Conservation (phyloP, 1,140 invertebrate genomes). For the Pseudomyrmex concolor region DNA sequence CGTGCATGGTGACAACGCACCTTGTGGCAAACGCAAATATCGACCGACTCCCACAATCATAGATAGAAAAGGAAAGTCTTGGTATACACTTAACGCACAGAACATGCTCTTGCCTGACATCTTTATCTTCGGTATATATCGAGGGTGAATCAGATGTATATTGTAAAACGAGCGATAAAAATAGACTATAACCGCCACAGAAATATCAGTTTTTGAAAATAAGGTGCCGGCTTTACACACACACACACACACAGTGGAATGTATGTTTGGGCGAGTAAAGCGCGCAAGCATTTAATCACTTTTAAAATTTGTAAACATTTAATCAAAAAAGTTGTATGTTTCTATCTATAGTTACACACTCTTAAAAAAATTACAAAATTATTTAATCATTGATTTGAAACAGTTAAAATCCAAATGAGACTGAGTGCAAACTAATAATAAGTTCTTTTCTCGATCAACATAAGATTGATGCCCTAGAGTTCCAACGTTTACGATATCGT, state of each 20-base stretch:
- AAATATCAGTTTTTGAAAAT: neutral
- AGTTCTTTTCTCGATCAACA: slow-evolving; percentile 16
- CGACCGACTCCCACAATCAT: slow-evolving; percentile 61
- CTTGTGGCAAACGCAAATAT: slow-evolving; percentile 78
- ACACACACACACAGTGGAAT: neutral
- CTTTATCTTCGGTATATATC: slow-evolving; percentile 68
- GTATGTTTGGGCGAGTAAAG: neutral
- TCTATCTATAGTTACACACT: neutral
- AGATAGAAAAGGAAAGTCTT: slow-evolving; percentile 66
- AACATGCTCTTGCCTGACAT: slow-evolving; percentile 53
- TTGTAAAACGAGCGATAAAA: slow-evolving; percentile 59
- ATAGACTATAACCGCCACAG: slow-evolving; percentile 40
- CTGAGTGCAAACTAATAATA: too few relatives aligned
- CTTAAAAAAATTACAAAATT: neutral
- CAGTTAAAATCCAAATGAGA: too few relatives aligned
- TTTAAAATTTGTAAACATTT: neutral
- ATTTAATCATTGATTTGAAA: neutral
- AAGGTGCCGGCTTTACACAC: too few relatives aligned
- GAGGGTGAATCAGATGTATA: slow-evolving; percentile 63
- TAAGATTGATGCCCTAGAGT: slow-evolving; percentile 59
- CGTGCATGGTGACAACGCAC: slow-evolving; percentile 69
- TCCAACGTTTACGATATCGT: slow-evolving; percentile 50
- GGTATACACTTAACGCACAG: slow-evolving; percentile 61
- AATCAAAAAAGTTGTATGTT: neutral
- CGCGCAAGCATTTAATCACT: too few relatives aligned